phyloP scores from a whole-genome alignment of 1,140 invertebrate genomes.

The Tribolium castaneum region DNA sequence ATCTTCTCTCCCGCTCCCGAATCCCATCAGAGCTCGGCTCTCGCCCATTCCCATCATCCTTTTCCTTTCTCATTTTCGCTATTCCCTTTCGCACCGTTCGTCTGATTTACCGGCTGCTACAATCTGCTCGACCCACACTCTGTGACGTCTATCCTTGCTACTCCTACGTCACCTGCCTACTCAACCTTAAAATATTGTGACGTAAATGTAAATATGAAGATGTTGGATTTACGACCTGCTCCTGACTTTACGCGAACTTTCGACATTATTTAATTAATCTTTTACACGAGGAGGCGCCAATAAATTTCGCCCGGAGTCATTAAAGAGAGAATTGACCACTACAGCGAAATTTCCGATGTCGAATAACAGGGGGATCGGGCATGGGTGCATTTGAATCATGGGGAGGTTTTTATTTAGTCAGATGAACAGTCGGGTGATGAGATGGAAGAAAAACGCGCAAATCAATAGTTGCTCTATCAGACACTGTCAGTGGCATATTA shows the following conservation, averaged over 20 bases:
- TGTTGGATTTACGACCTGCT: conserved; percentile 38
- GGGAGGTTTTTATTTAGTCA: too few species aligned
- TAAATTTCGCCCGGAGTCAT: neutral
- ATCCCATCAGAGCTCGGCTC: conserved; percentile 48
- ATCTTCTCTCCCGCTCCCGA: conserved; percentile 50
- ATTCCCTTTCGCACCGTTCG: conserved; percentile 50
- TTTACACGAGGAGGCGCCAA: neutral
- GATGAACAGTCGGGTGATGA: too few species aligned
- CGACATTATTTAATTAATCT: neutral
- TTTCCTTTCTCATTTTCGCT: conserved; percentile 48
- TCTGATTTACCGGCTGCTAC: conserved; percentile 52
- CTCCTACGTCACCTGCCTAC: conserved; percentile 48
- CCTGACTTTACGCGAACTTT: neutral
- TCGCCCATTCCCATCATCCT: conserved; percentile 51
- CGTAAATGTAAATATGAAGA: conserved; percentile 50
- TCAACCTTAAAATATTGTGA: conserved; percentile 47
- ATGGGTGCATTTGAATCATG: too few species aligned
- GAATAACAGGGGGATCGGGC: too few species aligned
- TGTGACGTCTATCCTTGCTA: conserved; percentile 47
- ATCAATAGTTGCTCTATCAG: too few species aligned
- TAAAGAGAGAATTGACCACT: too few species aligned
- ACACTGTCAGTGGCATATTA: too few species aligned
- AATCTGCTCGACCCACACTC: conserved; percentile 50
- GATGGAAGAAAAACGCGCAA: too few species aligned
- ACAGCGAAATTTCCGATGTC: too few species aligned